Base-by-base conservation (phyloP, 2,888 invertebrate species). In the Oscheius onirici region DNA sequence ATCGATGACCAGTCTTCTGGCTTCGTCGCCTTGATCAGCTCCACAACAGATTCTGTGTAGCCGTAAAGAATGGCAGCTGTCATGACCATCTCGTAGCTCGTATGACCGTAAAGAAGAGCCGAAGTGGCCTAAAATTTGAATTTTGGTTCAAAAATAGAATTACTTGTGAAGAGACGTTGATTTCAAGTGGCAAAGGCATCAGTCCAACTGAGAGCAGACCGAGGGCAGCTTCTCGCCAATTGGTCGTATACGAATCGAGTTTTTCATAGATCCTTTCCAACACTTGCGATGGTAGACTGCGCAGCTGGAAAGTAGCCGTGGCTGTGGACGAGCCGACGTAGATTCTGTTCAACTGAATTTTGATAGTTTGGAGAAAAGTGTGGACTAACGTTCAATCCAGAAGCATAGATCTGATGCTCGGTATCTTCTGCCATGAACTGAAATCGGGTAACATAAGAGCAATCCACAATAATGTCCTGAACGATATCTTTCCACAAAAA, bases 401-500 rank as follows among this genome's bases (percentile, higher is more conserved):
- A 63, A 17, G 22, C 49, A 26, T 63, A 63, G 17, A 63, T 28
- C n/a, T 49, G 46, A 17, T 63, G 63, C 26, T 63, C 63, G 26
- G 63, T 15, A 46, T 63, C 63, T 3, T 49, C 63, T 17, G 58
- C 13, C 41, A 58, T 58, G 46, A 63, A 63, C 15, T 46, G 46
- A 17, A 63, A 63, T 28, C 26, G 20, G n/a, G 28, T 28, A 2
- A 63, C 24, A 28, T 17, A 34, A 10, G 15, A 10, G 34, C 49
- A 49, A 63, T 63, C 63, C 10, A 63, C 49, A 15, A 26, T 34
- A 15, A 63, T 49, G 28, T 63, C 63, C 63, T 63, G 20, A 49
- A 63, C 13, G 41, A 34, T 17, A 57, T 13, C n/a, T 15, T 26
- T n/a, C n/a, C n/a, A n/a, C n/a, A n/a, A 26, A 54, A 54, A 54